Evolutionary conservation across 2,797 vertebrate species (phyloP).

Genomic region (Salarias fasciatus): DNA sequence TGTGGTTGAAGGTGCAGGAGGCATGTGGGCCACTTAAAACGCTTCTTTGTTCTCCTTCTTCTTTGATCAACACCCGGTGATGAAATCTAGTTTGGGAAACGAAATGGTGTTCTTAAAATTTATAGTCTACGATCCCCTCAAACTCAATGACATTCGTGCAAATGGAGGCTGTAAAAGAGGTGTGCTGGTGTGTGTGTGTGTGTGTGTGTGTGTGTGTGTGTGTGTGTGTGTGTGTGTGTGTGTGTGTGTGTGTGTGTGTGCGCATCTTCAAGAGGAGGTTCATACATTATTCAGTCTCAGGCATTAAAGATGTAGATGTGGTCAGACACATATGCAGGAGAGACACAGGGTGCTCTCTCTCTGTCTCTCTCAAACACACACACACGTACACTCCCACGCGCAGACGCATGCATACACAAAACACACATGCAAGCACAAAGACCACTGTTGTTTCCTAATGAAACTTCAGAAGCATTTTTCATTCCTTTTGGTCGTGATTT

Average conservation of each 20-base stretch:
- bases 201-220: neutral
- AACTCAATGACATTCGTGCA: slow-evolving; percentile 23
- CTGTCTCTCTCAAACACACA: neutral
- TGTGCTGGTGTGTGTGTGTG: slow-evolving; percentile 8
- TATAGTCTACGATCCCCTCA: no score
- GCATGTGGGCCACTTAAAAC: slow-evolving; percentile 27
- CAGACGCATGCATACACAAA: slow-evolving; percentile 10
- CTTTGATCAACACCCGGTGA: slow-evolving; percentile 26
- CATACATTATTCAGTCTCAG: slow-evolving; percentile 81
- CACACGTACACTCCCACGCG: slow-evolving; percentile 15
- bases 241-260: slow-evolving; percentile 14
- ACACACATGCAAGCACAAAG: slow-evolving; percentile 16
- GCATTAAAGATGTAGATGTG: slow-evolving; percentile 85
- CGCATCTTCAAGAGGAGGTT: slow-evolving; percentile 54
- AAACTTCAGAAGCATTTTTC: slow-evolving; percentile 50
- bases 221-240: slow-evolving; percentile 16
- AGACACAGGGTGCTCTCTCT: slow-evolving; percentile 26
- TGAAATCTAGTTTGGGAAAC: slow-evolving; percentile 4
- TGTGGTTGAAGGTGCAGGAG: slow-evolving; percentile 24
- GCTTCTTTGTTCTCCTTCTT: slow-evolving; percentile 10
- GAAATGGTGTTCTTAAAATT: slow-evolving; percentile 3
- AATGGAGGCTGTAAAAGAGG: slow-evolving; percentile 34
- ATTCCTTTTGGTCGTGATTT: slow-evolving; percentile 25
- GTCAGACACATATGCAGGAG: slow-evolving; percentile 73
- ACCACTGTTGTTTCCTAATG: slow-evolving; percentile 38